These are phyloP conservation scores for Gambusia yucatana DNA, from an alignment of 2,797 vertebrate genomes.

Conservation along the genomic window DNA sequence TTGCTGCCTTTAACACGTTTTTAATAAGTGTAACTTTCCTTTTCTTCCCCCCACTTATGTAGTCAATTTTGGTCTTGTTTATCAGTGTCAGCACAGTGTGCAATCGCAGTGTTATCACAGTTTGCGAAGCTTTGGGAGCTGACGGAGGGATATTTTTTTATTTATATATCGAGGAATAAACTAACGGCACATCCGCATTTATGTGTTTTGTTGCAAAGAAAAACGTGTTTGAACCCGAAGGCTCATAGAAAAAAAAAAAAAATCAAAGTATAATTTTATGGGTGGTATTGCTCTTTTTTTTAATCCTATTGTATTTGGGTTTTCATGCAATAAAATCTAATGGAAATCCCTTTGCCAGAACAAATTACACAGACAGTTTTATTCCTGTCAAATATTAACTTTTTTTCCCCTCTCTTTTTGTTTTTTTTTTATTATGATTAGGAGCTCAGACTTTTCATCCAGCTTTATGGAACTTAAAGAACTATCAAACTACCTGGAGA, in stretches of 20 bases:
- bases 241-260: background rate
- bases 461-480: background rate
- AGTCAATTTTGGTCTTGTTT: conserved; percentile 3
- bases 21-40: conserved; percentile 21
- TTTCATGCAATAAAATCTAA: background rate
- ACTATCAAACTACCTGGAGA: background rate
- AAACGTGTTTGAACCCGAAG: background rate
- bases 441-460: background rate
- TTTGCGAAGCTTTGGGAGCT: background rate
- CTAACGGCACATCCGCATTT: background rate
- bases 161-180: background rate
- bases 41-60: background rate
- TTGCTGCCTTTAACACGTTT: conserved; percentile 50
- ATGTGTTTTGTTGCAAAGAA: background rate
- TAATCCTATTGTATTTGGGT: background rate
- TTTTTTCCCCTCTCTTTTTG: background rate
- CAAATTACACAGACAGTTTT: background rate
- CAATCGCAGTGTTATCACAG: background rate
- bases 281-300: background rate
- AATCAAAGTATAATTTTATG: background rate
- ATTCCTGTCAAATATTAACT: background rate
- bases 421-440: background rate
- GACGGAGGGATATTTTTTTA: background rate
- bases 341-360: background rate
- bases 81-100: background rate